Base-by-base conservation (phyloP, 2,113 vertebrate species). In the Bambusicola thoracicus region DNA sequence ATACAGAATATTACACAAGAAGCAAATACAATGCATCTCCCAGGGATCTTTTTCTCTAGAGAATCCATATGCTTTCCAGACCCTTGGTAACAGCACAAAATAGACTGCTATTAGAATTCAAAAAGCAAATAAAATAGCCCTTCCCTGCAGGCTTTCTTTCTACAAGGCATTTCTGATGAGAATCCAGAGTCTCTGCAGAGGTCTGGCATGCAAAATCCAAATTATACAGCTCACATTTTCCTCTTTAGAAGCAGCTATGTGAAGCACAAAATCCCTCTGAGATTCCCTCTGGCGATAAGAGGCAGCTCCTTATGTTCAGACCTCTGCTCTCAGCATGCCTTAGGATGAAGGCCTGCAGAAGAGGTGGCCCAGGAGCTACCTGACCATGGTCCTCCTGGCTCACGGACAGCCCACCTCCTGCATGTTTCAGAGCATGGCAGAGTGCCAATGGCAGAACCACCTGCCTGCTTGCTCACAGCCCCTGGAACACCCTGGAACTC, bases 61-160 rank as follows among this genome's bases (percentile, higher is more conserved):
- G 81, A 74, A 85, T 79, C 78, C 58, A 51, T 74, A 92, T 89
- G 80, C 81, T 93, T 89, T 89, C 91, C 83, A 92, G 84, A 87
- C 0, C 0, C 75, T 49, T 89, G 67, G 81, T 90, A 93, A 80
- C 75, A 76, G 89, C 38, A 58, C 77, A 70, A 95, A 95, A 93
- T 79, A 92, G 67, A 41, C 84, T 79, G 43, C 74, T 93, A 66
- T 96, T 94, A 89, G 92, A 94, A 94, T 94, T 91, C 87, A 85
- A 89, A 96, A 96, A 92, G 91, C 58, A 87, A 94, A 82, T 36
- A 76, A 94, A 96, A 93, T 93, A 93, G 86, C 95, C 89, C 49
- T 95, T 95, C 84, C 66, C 74, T 36, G 36, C 86, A 95, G 92
- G 78, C 74, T 87, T 92, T 30, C 78, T 85, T 96, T 93, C 92